Conservation (phyloP, 2,797 vertebrate species). For the Pangasius krempfi region DNA sequence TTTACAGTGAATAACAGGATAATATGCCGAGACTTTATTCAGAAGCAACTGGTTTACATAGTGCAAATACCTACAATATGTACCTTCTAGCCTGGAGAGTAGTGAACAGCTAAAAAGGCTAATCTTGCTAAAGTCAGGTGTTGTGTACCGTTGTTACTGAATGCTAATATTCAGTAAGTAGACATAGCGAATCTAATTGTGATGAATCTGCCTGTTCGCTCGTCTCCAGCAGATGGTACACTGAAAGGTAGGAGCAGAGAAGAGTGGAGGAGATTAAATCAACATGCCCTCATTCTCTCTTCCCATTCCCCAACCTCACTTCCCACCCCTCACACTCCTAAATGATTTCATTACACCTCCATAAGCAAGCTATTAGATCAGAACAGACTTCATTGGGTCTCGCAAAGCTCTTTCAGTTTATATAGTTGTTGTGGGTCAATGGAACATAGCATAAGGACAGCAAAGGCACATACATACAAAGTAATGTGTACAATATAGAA, state of each 20-base stretch:
- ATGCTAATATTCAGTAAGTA: constrained; percentile 68
- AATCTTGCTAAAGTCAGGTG: constrained; percentile 4
- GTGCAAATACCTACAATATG: not conserved
- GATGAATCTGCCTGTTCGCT: constrained; percentile 70
- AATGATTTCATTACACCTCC: constrained; percentile 78
- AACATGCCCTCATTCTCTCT: constrained; percentile 66
- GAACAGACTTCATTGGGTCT: constrained; percentile 66
- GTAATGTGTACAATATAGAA: constrained; percentile 64
- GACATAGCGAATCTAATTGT: constrained; percentile 74
- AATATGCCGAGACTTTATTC: not conserved
- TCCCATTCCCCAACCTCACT: constrained; percentile 56
- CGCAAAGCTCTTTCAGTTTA: constrained; percentile 78
- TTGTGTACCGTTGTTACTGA: constrained; percentile 54
- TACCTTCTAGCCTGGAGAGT: not conserved
- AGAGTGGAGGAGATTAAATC: constrained; percentile 74
- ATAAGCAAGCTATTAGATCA: constrained; percentile 75
- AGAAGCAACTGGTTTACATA: not conserved
- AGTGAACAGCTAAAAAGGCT: not conserved
- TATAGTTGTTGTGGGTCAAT: constrained; percentile 79
- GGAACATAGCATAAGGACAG: constrained; percentile 73
- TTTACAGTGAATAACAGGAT: not conserved
- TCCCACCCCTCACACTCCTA: constrained; percentile 59
- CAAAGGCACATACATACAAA: constrained; percentile 61
- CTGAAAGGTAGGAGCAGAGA: constrained; percentile 67
- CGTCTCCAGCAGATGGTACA: constrained; percentile 69